phyloP scores from a whole-genome alignment of 2,797 vertebrate genomes.

The Fistularia tabacaria region DNA sequence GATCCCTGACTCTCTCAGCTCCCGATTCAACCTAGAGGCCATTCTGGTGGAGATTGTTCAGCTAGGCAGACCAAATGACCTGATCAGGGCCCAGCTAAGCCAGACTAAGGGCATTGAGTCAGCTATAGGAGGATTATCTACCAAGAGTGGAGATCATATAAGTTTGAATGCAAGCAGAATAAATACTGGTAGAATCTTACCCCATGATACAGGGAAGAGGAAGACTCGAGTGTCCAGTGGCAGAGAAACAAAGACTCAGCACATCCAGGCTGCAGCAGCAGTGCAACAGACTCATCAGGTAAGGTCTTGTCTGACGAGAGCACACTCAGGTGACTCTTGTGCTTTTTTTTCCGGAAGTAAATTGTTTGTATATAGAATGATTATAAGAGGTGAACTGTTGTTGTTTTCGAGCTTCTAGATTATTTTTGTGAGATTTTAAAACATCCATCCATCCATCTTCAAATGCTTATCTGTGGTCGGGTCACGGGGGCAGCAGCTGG shows the following conservation, averaged over 20 bases:
- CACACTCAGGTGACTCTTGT: not conserved
- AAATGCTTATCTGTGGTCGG: too few species aligned
- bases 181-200: constrained; percentile 20
- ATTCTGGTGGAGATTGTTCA: constrained; percentile 77
- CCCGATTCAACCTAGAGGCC: constrained; percentile 49
- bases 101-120: constrained; percentile 43
- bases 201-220: constrained; percentile 30
- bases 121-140: not conserved
- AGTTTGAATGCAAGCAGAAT: constrained; percentile 23
- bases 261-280: constrained; percentile 16
- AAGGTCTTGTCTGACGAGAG: not conserved
- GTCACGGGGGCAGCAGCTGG: too few species aligned
- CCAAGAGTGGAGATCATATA: constrained; percentile 8
- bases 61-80: constrained; percentile 78
- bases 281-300: constrained; percentile 46
- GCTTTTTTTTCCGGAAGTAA: not conserved
- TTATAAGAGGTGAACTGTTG: too few species aligned
- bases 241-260: constrained; percentile 9
- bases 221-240: constrained; percentile 18
- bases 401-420: too few species aligned
- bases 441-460: too few species aligned
- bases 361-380: not conserved
- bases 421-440: too few species aligned
- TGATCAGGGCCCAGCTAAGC: constrained; percentile 76
- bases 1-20: constrained; percentile 14